Evolutionary conservation across 23 tunicate species (phyloP).

Genomic region (Clavelina lepadiformis): DNA sequence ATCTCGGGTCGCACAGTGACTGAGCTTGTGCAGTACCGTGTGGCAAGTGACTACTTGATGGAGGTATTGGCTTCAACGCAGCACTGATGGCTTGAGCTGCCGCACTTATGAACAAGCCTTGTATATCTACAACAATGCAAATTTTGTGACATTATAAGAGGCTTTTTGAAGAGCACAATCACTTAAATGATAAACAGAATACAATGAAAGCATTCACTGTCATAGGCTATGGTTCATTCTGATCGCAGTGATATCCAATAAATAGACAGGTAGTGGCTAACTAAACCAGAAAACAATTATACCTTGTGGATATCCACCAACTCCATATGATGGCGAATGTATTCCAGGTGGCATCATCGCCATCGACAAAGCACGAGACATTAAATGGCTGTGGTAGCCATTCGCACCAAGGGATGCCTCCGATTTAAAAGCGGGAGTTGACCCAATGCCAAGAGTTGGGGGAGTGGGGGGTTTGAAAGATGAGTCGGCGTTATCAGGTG

Average conservation of each 20-base stretch:
- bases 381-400: constrained; percentile 30
- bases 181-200: too few relatives aligned
- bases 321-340: constrained; percentile 15
- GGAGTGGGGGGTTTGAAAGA: constrained; percentile 27
- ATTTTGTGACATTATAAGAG: too few relatives aligned
- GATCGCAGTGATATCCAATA: too few relatives aligned
- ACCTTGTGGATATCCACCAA: constrained; percentile 5
- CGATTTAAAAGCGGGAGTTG: background rate
- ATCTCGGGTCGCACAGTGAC: too few relatives aligned
- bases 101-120: constrained; percentile 44
- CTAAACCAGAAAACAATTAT: too few relatives aligned
- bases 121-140: constrained; percentile 41
- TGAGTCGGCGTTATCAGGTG: background rate
- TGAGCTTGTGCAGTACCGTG: too few relatives aligned
- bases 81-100: constrained; percentile 57
- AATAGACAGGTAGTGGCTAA: too few relatives aligned
- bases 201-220: too few relatives aligned
- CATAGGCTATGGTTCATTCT: too few relatives aligned
- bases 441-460: constrained; percentile 2
- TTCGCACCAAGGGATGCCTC: constrained; percentile 4
- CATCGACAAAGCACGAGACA: constrained; percentile 40
- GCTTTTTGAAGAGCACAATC: too few relatives aligned
- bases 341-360: constrained; percentile 25
- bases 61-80: constrained; percentile 41
- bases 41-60: too few relatives aligned